Conservation (phyloP, 2,797 vertebrate genomes). For the Kryptopterus vitreolus region DNA sequence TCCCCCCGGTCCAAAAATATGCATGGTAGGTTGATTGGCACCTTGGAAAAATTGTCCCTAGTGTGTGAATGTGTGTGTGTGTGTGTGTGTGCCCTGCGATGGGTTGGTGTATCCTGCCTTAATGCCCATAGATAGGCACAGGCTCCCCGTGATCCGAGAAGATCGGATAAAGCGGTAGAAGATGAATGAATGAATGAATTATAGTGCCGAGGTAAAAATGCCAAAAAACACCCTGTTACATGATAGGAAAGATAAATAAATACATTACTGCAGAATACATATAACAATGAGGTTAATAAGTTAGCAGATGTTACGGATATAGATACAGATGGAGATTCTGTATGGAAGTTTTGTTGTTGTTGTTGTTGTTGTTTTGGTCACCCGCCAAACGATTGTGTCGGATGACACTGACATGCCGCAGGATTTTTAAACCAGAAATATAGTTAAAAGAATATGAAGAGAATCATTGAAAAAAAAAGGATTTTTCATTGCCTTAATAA, state of each 20-base stretch:
- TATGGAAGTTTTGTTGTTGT: not conserved
- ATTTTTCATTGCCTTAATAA: not conserved
- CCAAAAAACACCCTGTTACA: not conserved
- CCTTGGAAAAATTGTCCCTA: too few relatives aligned
- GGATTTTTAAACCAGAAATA: not conserved
- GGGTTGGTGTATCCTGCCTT: too few relatives aligned
- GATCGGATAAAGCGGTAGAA: too few relatives aligned
- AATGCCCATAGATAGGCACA: too few relatives aligned
- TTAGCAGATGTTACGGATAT: too few relatives aligned
- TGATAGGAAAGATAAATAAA: not conserved
- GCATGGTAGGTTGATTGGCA: too few relatives aligned
- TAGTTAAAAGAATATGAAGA: not conserved
- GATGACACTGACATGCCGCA: not conserved
- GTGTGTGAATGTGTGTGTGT: too few relatives aligned
- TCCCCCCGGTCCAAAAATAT: too few relatives aligned
- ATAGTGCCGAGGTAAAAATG: too few relatives aligned
- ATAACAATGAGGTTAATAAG: not conserved
- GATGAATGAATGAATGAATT: too few relatives aligned
- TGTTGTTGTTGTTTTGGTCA: not conserved
- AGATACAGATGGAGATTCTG: not conserved
- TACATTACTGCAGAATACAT: not conserved
- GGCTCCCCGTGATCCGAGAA: too few relatives aligned
- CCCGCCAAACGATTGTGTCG: not conserved
- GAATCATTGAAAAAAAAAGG: not conserved
- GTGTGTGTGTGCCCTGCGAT: too few relatives aligned